Evolutionary conservation across 1,140 invertebrate genomes (phyloP).

Genomic region (Ceratina calcarata): DNA sequence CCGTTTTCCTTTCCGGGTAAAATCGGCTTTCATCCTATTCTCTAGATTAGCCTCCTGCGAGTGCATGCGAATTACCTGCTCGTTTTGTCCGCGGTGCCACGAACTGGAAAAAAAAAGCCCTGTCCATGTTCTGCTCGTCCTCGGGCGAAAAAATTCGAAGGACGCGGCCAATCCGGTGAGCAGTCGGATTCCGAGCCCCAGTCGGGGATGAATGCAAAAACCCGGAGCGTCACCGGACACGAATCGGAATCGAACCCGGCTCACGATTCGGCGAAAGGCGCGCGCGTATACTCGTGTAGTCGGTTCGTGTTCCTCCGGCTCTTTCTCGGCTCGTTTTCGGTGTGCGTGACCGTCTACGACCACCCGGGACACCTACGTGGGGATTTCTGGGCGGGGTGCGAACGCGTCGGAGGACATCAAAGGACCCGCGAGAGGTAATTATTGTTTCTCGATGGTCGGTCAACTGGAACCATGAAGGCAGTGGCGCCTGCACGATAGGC

Average conservation of each 20-base stretch:
- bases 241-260: not conserved
- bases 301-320: constrained; percentile 9
- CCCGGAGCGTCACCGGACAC: constrained; percentile 8
- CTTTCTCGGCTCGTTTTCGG: constrained; percentile 9
- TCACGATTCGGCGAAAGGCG: constrained; percentile 29
- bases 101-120: not conserved
- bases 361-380: constrained; percentile 70
- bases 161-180: not conserved
- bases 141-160: constrained; percentile 22
- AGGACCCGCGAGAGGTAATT: constrained; percentile 76
- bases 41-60: not conserved
- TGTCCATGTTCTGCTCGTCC: not conserved
- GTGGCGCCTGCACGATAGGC: constrained; percentile 76
- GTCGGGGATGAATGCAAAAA: constrained; percentile 32
- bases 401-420: constrained; percentile 77
- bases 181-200: constrained; percentile 13
- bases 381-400: constrained; percentile 74
- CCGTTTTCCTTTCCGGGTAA: not conserved
- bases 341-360: constrained; percentile 61
- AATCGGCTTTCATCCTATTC: not conserved
- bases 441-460: constrained; percentile 76
- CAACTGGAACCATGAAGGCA: constrained; percentile 61
- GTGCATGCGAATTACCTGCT: not conserved
- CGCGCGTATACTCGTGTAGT: constrained; percentile 10
- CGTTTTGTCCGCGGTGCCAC: not conserved